These are phyloP conservation scores for Sceliomorpha sp. DNA, from an alignment of 2,888 invertebrate genomes.

Conservation along the genomic window DNA sequence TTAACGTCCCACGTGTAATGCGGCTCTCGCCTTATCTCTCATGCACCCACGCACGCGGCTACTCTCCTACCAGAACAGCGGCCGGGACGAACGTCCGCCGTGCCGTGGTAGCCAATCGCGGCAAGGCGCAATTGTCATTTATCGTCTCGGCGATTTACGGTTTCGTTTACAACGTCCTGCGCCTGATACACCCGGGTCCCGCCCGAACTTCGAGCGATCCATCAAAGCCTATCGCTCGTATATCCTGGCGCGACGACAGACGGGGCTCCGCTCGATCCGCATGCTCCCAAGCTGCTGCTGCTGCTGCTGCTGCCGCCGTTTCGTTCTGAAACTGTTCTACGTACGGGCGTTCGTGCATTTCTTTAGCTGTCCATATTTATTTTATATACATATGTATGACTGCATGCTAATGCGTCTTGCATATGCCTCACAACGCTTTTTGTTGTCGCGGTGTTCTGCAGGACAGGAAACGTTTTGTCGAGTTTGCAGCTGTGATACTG, in stretches of 20 bases:
- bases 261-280: slow-evolving; percentile 21
- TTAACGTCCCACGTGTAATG: slow-evolving; percentile 70
- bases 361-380: slow-evolving; percentile 39
- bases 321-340: too few relatives aligned
- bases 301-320: too few relatives aligned
- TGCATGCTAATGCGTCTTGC: slow-evolving; percentile 29
- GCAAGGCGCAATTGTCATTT: slow-evolving; percentile 76
- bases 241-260: slow-evolving; percentile 55
- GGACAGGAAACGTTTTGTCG: too few relatives aligned
- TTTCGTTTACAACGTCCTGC: slow-evolving; percentile 68
- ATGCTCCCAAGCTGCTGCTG: too few relatives aligned
- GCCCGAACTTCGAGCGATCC: slow-evolving; percentile 56
- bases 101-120: slow-evolving; percentile 66
- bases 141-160: slow-evolving; percentile 75
- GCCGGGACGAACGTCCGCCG: slow-evolving; percentile 17
- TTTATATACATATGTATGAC: slow-evolving; percentile 25
- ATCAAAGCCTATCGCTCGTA: slow-evolving; percentile 60
- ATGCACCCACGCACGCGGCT: slow-evolving; percentile 68
- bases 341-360: slow-evolving; percentile 1
- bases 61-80: slow-evolving; percentile 53
- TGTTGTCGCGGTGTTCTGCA: too few relatives aligned
- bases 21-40: slow-evolving; percentile 61
- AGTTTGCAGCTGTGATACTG: too few relatives aligned
- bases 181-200: slow-evolving; percentile 45
- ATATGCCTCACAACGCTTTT: too few relatives aligned